phyloP scores from a whole-genome alignment of 2,797 vertebrate genomes.

The Sebastes nivosus region DNA sequence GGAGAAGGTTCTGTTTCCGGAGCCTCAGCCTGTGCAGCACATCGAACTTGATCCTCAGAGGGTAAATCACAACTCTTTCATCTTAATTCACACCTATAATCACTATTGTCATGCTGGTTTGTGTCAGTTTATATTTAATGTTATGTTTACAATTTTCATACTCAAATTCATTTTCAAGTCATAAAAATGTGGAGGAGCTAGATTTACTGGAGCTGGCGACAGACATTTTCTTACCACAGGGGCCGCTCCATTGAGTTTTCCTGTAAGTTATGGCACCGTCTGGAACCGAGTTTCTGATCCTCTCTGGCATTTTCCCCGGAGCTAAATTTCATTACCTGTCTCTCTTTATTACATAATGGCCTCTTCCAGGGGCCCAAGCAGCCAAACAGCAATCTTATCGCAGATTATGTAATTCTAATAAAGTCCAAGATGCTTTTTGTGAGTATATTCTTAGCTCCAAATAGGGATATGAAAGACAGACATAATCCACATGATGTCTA shows the following conservation, averaged over 20 bases:
- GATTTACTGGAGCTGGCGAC: conserved; percentile 17
- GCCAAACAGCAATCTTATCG: conserved; percentile 65
- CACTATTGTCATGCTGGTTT: neutral
- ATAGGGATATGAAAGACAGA: conserved; percentile 51
- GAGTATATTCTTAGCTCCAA: conserved; percentile 51
- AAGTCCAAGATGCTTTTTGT: conserved; percentile 42
- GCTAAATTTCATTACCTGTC: conserved; percentile 69
- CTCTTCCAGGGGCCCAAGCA: conserved; percentile 23
- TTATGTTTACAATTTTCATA: conserved; percentile 1
- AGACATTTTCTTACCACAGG: conserved; percentile 25
- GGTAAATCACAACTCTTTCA: conserved; percentile 65
- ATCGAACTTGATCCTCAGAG: conserved; percentile 88
- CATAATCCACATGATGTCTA: conserved; percentile 32
- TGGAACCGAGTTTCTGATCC: conserved; percentile 61
- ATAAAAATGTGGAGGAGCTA: conserved; percentile 1
- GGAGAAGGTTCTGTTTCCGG: conserved; percentile 87
- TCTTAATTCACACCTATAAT: neutral
- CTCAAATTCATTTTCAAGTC: conserved; percentile 10
- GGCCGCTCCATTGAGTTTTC: conserved; percentile 40
- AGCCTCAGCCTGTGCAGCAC: conserved; percentile 86
- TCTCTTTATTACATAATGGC: conserved; percentile 70
- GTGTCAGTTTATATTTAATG: neutral
- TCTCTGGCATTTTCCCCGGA: conserved; percentile 59
- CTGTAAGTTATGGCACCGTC: conserved; percentile 48
- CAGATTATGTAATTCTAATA: conserved; percentile 65